Conservation (phyloP, 30 jellyfish, hydroid and myxozoan species). For the Hydra vulgaris region DNA sequence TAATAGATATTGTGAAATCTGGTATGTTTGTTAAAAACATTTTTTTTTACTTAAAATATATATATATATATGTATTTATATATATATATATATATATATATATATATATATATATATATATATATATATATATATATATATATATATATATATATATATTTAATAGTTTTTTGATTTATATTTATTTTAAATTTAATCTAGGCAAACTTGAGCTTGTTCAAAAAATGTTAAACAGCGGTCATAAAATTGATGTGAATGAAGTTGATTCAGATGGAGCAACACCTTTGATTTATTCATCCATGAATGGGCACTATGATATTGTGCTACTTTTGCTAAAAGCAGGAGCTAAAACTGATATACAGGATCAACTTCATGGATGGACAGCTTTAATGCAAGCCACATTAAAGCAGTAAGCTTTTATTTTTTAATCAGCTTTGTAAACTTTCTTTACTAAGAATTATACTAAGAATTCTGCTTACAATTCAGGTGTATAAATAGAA, state of each 20-base stretch:
- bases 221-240: not conserved
- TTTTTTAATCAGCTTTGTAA: not conserved
- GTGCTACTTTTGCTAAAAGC: conserved; percentile 44
- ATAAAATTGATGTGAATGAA: conserved; percentile 17
- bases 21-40: too few species aligned
- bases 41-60: too few species aligned
- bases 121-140: too few species aligned
- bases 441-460: not conserved
- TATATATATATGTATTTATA: too few species aligned
- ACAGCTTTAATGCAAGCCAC: conserved; percentile 98
- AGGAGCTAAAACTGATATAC: conserved; percentile 74
- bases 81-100: too few species aligned
- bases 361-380: conserved; percentile 81
- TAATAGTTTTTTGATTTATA: conserved; percentile 1
- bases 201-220: conserved; percentile 9
- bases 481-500: too few species aligned
- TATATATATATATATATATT: too few species aligned
- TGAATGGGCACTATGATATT: conserved; percentile 68
- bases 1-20: conserved; percentile 12
- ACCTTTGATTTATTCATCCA: conserved; percentile 84
- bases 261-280: conserved; percentile 92
- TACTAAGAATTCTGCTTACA: too few species aligned
- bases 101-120: too few species aligned
- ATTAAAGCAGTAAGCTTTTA: conserved; percentile 45
- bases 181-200: not conserved